Percentiles rank a stretch among this genome's conserved stretches.
Evolutionary conservation across 2,888 invertebrate genomes (phyloP).

Genomic region (Pheosia gnoma): DNA sequence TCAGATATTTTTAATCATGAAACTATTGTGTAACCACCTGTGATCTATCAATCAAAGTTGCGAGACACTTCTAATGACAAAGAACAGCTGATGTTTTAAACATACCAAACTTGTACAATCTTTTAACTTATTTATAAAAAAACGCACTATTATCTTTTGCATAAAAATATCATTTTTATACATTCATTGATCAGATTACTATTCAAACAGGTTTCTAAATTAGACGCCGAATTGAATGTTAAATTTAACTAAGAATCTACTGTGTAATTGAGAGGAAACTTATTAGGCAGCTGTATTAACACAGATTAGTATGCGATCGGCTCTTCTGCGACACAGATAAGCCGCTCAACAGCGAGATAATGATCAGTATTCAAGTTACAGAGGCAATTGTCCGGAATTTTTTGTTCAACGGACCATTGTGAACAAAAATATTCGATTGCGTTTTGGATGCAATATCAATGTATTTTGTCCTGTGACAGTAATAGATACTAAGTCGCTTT

Average conservation of each 20-base stretch:
- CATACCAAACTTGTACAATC: not conserved
- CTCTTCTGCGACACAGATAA: constrained; percentile 72
- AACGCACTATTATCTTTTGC: not conserved
- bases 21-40: constrained; percentile 72
- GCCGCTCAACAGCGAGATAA: constrained; percentile 72
- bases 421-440: constrained; percentile 74
- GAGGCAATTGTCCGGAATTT: constrained; percentile 71
- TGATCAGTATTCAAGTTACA: constrained; percentile 79
- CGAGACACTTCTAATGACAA: not conserved
- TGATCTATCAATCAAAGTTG: constrained; percentile 67
- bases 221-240: constrained; percentile 34
- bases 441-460: constrained; percentile 71
- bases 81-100: not conserved
- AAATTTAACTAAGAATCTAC: constrained; percentile 42
- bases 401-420: constrained; percentile 61
- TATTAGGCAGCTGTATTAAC: constrained; percentile 64
- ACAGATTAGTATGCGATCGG: constrained; percentile 70
- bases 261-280: constrained; percentile 71
- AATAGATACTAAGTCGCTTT: constrained; percentile 71
- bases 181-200: not conserved
- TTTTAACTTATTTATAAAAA: too few species aligned
- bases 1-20: constrained; percentile 55
- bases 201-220: constrained; percentile 14
- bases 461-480: constrained; percentile 60
- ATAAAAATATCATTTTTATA: not conserved